Conservation (phyloP, 2,113 vertebrate genomes). For the Phalacrocorax pelagicus region DNA sequence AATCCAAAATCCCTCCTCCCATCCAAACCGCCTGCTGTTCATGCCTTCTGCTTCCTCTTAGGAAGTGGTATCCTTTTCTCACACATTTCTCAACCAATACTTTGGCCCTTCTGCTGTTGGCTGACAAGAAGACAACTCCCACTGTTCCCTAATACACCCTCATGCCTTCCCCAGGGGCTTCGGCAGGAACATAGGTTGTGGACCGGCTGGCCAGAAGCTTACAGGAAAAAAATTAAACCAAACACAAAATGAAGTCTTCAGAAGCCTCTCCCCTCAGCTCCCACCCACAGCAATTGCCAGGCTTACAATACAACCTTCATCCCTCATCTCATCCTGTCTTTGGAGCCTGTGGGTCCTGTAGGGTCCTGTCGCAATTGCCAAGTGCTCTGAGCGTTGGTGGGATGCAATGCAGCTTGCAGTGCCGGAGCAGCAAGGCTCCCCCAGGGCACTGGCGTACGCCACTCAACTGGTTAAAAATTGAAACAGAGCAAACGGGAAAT, state of each 20-base stretch:
- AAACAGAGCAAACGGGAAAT: not conserved
- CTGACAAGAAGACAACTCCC: not conserved
- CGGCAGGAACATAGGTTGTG: not conserved
- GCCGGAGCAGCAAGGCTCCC: not conserved
- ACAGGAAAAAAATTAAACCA: not conserved
- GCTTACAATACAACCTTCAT: not conserved
- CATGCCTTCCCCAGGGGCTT: not conserved
- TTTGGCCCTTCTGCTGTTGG: conserved; percentile 4
- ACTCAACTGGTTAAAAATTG: conserved; percentile 52
- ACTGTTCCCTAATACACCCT: not conserved
- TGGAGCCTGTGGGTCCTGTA: not conserved
- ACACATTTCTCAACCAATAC: not conserved
- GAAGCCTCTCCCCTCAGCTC: not conserved
- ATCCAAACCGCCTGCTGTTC: not conserved
- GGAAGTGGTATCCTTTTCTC: not conserved
- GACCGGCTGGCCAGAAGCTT: not conserved
- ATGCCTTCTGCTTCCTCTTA: not conserved
- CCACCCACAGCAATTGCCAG: not conserved
- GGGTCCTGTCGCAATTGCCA: not conserved
- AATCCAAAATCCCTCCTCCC: not conserved
- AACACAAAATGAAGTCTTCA: not conserved
- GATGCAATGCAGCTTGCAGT: not conserved
- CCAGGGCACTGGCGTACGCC: not conserved
- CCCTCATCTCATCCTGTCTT: not conserved
- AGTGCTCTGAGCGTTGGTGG: not conserved